Evolutionary conservation across 2,797 vertebrate genomes (phyloP).

Genomic region (Champsocephalus esox): DNA sequence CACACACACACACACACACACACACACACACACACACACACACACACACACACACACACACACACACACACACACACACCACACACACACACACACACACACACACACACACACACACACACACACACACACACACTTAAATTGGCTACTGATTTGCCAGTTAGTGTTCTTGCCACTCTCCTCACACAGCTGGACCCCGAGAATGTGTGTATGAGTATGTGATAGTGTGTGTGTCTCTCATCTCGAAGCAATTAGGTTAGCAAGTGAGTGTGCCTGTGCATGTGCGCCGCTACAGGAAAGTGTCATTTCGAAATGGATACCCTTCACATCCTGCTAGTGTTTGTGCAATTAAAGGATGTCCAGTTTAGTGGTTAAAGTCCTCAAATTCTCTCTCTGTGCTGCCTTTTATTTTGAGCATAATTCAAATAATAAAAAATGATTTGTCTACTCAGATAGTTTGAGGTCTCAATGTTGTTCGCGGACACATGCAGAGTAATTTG

Average conservation of each 20-base stretch:
- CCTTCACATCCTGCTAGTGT: background rate
- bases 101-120: too few relatives aligned
- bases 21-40: constrained; percentile 18
- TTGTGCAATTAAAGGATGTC: constrained; percentile 6
- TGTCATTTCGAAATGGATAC: constrained; percentile 15
- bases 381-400: background rate
- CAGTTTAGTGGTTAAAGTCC: constrained; percentile 5
- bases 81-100: too few relatives aligned
- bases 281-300: constrained; percentile 6
- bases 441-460: background rate
- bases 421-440: background rate
- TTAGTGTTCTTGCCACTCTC: constrained; percentile 73
- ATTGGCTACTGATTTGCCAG: constrained; percentile 76
- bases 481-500: background rate
- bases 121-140: constrained; percentile 33
- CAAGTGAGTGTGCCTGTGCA: constrained; percentile 21
- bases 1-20: constrained; percentile 70
- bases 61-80: too few relatives aligned
- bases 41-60: too few relatives aligned
- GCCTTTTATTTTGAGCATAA: background rate
- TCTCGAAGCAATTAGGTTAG: constrained; percentile 48
- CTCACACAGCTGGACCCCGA: constrained; percentile 75
- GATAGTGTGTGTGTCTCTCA: constrained; percentile 23
- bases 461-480: background rate
- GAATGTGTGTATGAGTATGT: constrained; percentile 58